Evolutionary conservation across 2,113 vertebrate genomes (phyloP).

Genomic region (Glareola pratincola): DNA sequence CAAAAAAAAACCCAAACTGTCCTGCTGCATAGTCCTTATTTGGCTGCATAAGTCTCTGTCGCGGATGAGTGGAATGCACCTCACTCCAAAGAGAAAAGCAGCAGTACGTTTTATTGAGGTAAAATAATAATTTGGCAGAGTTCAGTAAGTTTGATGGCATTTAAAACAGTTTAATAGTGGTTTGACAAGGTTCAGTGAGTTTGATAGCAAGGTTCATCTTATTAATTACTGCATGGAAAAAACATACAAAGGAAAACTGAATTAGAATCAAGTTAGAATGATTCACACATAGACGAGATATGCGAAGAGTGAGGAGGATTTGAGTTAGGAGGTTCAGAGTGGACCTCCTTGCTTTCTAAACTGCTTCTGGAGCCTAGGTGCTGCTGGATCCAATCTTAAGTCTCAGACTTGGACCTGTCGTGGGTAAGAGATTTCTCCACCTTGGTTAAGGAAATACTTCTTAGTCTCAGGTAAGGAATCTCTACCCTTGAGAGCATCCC

Average conservation of each 20-base stretch:
- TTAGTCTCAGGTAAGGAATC: not conserved
- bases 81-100: not conserved
- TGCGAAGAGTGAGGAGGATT: not conserved
- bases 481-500: not conserved
- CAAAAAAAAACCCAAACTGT: not conserved
- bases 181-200: not conserved
- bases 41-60: not conserved
- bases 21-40: not conserved
- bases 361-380: not conserved
- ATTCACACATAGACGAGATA: not conserved
- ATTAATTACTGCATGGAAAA: not conserved
- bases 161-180: not conserved
- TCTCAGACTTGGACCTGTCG: not conserved
- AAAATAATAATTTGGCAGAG: not conserved
- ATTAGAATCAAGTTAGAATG: not conserved
- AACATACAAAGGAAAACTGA: not conserved
- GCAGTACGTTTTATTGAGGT: not conserved
- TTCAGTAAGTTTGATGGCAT: not conserved
- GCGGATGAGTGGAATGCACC: not conserved
- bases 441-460: not conserved
- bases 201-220: not conserved
- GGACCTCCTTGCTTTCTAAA: not conserved
- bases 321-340: not conserved
- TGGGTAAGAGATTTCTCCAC: accelerated
- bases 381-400: not conserved